phyloP scores from a whole-genome alignment of 1,140 invertebrate species.

The Scaptodrosophila lebanonensis region DNA sequence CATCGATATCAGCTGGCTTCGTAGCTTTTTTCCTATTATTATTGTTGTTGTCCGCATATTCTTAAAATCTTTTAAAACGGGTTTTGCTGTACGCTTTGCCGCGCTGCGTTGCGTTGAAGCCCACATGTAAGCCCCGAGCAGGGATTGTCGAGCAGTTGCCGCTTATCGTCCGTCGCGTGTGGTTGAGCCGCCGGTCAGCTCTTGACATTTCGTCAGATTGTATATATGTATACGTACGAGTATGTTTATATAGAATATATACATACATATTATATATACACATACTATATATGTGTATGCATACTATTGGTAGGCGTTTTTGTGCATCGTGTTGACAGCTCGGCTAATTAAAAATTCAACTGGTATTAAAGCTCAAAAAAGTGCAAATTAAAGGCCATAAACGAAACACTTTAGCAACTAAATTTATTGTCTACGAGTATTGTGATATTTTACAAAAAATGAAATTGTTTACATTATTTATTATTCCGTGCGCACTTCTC shows the following conservation, averaged over 20 bases:
- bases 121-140: too few species aligned
- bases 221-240: not conserved
- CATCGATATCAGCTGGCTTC: slow-evolving; percentile 33
- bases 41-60: slow-evolving; percentile 6
- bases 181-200: slow-evolving; percentile 28
- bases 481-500: slow-evolving; percentile 22
- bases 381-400: slow-evolving; percentile 9
- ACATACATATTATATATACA: not conserved
- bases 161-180: slow-evolving; percentile 52
- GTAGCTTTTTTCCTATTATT: slow-evolving; percentile 11
- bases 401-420: not conserved
- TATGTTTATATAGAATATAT: slow-evolving; percentile 2
- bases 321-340: slow-evolving; percentile 11
- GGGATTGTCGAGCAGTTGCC: slow-evolving; percentile 43
- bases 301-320: slow-evolving; percentile 30
- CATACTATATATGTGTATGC: not conserved
- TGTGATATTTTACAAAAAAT: slow-evolving; percentile 23
- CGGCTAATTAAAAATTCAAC: slow-evolving; percentile 17
- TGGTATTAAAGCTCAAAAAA: slow-evolving; percentile 1
- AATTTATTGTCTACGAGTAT: not conserved
- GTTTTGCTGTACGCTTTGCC: slow-evolving; percentile 38
- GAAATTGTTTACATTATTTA: slow-evolving; percentile 31
- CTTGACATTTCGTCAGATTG: slow-evolving; percentile 1
- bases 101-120: not conserved
- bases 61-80: slow-evolving; percentile 11